Evolutionary conservation across 2,113 vertebrate genomes (phyloP).

Genomic region (Notothenia rossii): DNA sequence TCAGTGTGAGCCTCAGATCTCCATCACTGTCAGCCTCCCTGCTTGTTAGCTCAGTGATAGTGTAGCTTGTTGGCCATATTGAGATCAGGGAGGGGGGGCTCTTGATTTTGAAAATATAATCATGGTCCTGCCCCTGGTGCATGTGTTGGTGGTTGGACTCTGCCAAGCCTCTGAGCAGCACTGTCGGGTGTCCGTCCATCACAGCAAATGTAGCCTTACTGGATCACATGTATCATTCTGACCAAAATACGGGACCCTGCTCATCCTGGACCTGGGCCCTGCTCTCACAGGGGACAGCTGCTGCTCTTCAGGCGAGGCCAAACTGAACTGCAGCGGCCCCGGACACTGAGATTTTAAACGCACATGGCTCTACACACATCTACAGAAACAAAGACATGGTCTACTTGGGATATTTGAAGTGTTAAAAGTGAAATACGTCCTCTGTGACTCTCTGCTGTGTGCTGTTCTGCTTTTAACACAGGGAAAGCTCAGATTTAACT

Average conservation of each 20-base stretch:
- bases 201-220: slow-evolving; percentile 44
- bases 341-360: not conserved
- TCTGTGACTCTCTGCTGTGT: not conserved
- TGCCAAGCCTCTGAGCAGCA: slow-evolving; percentile 53
- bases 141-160: slow-evolving; percentile 2
- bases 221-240: slow-evolving; percentile 64
- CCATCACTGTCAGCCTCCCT: slow-evolving; percentile 17
- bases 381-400: not conserved
- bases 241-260: slow-evolving; percentile 51
- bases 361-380: not conserved
- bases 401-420: too few species aligned
- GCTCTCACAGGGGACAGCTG: slow-evolving; percentile 53
- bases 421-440: too few species aligned
- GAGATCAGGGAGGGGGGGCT: slow-evolving; percentile 16
- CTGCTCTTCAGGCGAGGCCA: slow-evolving; percentile 40
- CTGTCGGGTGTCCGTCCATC: slow-evolving; percentile 58
- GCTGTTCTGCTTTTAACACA: not conserved
- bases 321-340: not conserved
- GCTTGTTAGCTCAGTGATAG: slow-evolving; percentile 47
- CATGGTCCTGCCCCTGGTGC: slow-evolving; percentile 48
- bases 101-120: slow-evolving; percentile 66
- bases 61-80: slow-evolving; percentile 44
- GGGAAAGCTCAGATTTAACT: not conserved
- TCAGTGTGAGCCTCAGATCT: not conserved
- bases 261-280: slow-evolving; percentile 38